These are phyloP conservation scores for Acronicta alni DNA, from an alignment of 2,888 invertebrate genomes.

Conservation along the genomic window DNA sequence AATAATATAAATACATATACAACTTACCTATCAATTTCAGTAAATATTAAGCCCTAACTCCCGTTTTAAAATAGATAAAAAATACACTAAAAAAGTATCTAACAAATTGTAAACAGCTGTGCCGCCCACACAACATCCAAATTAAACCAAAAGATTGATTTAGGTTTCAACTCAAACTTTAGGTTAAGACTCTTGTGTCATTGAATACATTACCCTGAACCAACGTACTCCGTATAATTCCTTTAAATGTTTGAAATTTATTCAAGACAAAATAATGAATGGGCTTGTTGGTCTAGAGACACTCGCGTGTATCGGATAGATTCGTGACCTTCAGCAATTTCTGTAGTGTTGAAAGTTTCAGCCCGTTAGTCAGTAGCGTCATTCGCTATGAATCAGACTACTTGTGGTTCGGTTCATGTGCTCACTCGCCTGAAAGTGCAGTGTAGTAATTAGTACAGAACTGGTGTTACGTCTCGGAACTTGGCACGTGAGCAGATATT, in stretches of 20 bases:
- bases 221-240: slow-evolving; percentile 32
- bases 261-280: slow-evolving; percentile 51
- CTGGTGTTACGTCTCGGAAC: slow-evolving; percentile 64
- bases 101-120: slow-evolving; percentile 23
- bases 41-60: too few species aligned
- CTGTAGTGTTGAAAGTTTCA: slow-evolving; percentile 80
- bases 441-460: slow-evolving; percentile 74
- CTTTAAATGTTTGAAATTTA: slow-evolving; percentile 39
- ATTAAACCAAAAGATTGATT: slow-evolving; percentile 27
- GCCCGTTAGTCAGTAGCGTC: slow-evolving; percentile 62
- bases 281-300: slow-evolving; percentile 36
- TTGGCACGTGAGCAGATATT: slow-evolving; percentile 70
- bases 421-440: slow-evolving; percentile 78
- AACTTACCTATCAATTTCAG: too few species aligned
- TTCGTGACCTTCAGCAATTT: slow-evolving; percentile 76
- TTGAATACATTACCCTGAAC: slow-evolving; percentile 40
- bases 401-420: slow-evolving; percentile 78
- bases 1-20: too few species aligned
- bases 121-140: slow-evolving; percentile 21
- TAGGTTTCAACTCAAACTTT: slow-evolving; percentile 26
- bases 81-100: slow-evolving; percentile 13
- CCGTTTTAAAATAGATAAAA: too few species aligned
- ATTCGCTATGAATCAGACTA: slow-evolving; percentile 81
- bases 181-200: slow-evolving; percentile 22
- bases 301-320: slow-evolving; percentile 50